A percentile compares a stretch with the other conserved stretches of the same genome.
These are phyloP conservation scores for Eristalis intricaria DNA, from an alignment of 2,888 invertebrate genomes.

Conservation along the genomic window DNA sequence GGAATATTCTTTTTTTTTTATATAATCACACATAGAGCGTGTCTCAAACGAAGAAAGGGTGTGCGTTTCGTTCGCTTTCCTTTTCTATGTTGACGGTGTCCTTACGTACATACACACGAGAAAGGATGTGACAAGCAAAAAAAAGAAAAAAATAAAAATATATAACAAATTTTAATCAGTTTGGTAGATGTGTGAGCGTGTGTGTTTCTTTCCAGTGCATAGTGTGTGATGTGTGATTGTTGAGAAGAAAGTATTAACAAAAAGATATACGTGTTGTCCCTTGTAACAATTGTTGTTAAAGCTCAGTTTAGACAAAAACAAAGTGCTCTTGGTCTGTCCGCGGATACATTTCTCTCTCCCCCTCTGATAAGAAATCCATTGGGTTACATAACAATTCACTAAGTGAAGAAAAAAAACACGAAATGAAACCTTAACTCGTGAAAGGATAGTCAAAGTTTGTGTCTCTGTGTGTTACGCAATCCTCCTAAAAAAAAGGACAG, in stretches of 20 bases:
- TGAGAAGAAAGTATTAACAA: conserved; percentile 17
- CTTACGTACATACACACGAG: neutral
- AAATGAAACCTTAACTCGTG: conserved; percentile 4
- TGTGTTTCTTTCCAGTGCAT: neutral
- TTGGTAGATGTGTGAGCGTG: neutral
- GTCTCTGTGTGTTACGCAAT: conserved; percentile 63
- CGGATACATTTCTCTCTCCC: neutral
- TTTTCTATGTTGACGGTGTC: neutral
- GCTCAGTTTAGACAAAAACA: conserved; percentile 6
- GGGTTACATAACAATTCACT: conserved; percentile 63
- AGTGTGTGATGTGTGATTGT: neutral
- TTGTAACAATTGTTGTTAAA: conserved; percentile 27
- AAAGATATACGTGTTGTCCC: neutral
- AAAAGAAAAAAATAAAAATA: neutral
- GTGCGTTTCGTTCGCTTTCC: conserved; percentile 39
- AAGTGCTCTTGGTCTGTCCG: neutral
- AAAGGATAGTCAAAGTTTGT: neutral
- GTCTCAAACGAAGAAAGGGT: conserved; percentile 51
- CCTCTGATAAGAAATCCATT: neutral
- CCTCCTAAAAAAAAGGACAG: conserved; percentile 17
- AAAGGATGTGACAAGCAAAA: conserved; percentile 8
- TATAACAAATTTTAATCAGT: neutral
- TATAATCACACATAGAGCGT: conserved; percentile 55
- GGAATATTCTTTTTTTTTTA: conserved; percentile 62
- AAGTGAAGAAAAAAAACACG: neutral